A percentile compares a stretch with the other conserved stretches of the same genome.
Conservation (phyloP, 2,113 vertebrate genomes). For the Gopherus flavomarginatus region DNA sequence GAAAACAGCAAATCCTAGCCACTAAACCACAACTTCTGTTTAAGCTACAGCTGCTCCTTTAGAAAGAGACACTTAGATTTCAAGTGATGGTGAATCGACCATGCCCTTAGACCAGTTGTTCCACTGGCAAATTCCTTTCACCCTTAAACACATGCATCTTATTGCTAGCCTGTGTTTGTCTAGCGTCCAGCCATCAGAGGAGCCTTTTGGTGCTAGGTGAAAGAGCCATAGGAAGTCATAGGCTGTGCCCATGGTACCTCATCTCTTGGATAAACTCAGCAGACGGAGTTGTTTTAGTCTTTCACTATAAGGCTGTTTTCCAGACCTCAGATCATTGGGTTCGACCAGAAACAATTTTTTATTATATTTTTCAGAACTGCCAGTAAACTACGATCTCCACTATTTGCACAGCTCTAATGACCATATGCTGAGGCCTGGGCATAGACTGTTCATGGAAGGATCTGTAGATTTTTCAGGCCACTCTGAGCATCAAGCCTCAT, state of each 20-base stretch:
- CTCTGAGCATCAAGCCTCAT: not conserved
- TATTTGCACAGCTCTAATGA: not conserved
- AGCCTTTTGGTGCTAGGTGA: not conserved
- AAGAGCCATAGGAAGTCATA: not conserved
- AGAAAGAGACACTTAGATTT: not conserved
- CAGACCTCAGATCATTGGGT: not conserved
- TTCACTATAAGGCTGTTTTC: not conserved
- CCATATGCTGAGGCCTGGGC: not conserved
- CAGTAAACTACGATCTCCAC: not conserved
- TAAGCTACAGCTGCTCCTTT: not conserved
- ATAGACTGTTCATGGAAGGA: not conserved
- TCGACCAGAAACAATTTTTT: not conserved
- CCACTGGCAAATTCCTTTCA: not conserved
- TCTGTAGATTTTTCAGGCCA: not conserved
- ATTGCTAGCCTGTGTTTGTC: not conserved
- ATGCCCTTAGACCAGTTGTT: not conserved
- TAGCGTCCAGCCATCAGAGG: not conserved
- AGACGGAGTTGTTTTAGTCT: not conserved
- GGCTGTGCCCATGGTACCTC: not conserved
- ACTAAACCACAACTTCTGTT: not conserved
- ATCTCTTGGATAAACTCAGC: not conserved
- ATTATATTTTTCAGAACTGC: not conserved
- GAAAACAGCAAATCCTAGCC: too few relatives aligned
- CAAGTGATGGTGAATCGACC: not conserved
- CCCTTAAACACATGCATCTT: not conserved